Evolutionary conservation across 2,797 vertebrate species (phyloP).

Genomic region (Pangasius mekongensis): DNA sequence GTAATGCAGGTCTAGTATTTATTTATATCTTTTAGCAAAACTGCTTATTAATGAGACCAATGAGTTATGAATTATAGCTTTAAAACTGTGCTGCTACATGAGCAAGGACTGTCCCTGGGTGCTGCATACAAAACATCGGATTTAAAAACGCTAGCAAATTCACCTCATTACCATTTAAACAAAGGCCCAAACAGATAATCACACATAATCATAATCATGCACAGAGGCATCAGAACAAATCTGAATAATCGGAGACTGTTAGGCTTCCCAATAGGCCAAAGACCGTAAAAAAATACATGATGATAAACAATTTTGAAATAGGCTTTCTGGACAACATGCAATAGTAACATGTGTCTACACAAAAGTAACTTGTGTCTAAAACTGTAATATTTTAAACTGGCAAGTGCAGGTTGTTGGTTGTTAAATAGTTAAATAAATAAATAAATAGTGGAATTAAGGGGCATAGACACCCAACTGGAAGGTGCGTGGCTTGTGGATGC

Average conservation of each 20-base stretch:
- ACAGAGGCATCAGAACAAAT: background rate
- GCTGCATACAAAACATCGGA: background rate
- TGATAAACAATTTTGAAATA: background rate
- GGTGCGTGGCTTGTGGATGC: background rate
- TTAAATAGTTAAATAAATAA: background rate
- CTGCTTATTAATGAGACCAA: background rate
- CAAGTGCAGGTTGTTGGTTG: too few species aligned
- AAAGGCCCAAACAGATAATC: conserved; percentile 1
- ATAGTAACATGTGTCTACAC: too few species aligned
- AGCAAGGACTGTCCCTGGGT: background rate
- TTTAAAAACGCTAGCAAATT: background rate
- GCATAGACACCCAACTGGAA: background rate
- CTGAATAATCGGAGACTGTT: background rate
- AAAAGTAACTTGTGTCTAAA: background rate
- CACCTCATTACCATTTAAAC: conserved; percentile 17
- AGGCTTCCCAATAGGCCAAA: background rate
- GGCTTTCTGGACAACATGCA: background rate
- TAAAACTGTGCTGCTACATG: background rate
- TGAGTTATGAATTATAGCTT: background rate
- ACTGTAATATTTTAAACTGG: background rate
- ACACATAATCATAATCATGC: background rate
- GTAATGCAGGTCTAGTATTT: background rate
- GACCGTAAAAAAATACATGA: background rate
- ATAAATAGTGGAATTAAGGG: background rate
- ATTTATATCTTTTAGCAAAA: background rate